Conservation (phyloP, 2,113 vertebrate genomes). For the Chaenocephalus aceratus region DNA sequence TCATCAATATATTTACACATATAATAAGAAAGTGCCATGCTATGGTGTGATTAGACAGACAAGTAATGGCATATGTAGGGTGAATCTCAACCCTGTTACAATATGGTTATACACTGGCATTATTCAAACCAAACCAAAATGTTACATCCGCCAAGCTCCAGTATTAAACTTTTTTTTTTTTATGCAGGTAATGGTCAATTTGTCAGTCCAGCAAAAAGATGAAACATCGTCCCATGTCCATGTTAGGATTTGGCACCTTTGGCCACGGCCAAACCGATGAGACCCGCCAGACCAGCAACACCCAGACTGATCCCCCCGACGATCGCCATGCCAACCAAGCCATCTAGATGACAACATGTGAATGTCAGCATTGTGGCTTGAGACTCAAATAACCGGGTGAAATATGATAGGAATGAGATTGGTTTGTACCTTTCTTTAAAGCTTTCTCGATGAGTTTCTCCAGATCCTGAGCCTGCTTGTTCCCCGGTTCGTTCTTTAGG, state of each 20-base stretch:
- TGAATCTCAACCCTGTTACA: conserved; percentile 28
- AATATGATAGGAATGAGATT: background rate
- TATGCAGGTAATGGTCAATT: conserved; percentile 23
- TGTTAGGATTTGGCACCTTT: conserved; percentile 89
- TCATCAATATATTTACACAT: conserved; percentile 47
- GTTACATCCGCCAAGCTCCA: conserved; percentile 5
- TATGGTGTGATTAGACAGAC: conserved; percentile 16
- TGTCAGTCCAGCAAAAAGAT: conserved; percentile 46
- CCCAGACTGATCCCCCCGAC: conserved; percentile 91
- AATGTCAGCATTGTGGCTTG: background rate
- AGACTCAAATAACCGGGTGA: background rate
- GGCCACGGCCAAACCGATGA: conserved; percentile 90
- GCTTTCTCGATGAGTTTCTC: conserved; percentile 90
- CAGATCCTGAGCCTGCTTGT: conserved; percentile 91
- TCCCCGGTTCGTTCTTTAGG: conserved; percentile 89
- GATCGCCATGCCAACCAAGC: conserved; percentile 94
- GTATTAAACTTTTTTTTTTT: conserved; percentile 17
- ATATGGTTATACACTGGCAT: conserved; percentile 20
- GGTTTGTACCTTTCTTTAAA: conserved; percentile 88
- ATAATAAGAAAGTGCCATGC: conserved; percentile 33
- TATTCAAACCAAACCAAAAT: conserved; percentile 33
- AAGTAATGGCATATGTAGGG: background rate
- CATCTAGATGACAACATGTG: conserved; percentile 81
- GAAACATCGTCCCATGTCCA: background rate
- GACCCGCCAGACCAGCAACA: conserved; percentile 89